Conservation (phyloP, 2,113 vertebrate species). For the Callithrix jacchus region DNA sequence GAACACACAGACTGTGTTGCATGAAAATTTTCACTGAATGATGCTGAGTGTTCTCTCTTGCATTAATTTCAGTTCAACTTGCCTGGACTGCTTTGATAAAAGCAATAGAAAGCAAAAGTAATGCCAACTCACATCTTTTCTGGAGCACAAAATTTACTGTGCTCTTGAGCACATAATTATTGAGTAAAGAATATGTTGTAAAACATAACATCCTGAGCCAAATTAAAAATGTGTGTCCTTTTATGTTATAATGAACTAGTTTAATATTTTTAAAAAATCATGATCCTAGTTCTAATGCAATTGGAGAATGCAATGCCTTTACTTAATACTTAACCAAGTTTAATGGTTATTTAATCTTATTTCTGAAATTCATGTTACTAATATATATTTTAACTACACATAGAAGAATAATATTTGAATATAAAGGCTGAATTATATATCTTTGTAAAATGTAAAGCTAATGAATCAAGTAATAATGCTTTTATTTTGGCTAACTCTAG, state of each 20-base stretch:
- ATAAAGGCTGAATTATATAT: not conserved
- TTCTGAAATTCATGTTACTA: not conserved
- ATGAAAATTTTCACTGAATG: not conserved
- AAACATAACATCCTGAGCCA: constrained; percentile 6
- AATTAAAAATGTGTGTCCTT: constrained; percentile 24
- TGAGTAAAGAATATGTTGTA: not conserved
- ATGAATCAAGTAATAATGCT: not conserved
- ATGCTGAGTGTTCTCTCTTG: not conserved
- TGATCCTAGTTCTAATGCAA: not conserved
- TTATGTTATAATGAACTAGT: constrained; percentile 4
- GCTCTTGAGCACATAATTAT: not conserved
- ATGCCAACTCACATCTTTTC: not conserved
- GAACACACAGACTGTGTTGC: not conserved
- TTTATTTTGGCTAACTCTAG: not conserved
- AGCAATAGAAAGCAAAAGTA: not conserved
- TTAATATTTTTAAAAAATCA: constrained; percentile 30
- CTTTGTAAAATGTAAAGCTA: not conserved
- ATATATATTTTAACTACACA: not conserved
- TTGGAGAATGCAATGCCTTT: not conserved
- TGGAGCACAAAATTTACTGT: constrained; percentile 18
- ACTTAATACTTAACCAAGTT: not conserved
- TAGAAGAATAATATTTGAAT: not conserved
- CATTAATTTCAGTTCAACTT: constrained; percentile 33
- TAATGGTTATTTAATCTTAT: not conserved
- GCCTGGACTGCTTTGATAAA: not conserved